These are phyloP conservation scores for Neolamprologus sp. DNA, from an alignment of 2,113 vertebrate genomes.

Conservation along the genomic window DNA sequence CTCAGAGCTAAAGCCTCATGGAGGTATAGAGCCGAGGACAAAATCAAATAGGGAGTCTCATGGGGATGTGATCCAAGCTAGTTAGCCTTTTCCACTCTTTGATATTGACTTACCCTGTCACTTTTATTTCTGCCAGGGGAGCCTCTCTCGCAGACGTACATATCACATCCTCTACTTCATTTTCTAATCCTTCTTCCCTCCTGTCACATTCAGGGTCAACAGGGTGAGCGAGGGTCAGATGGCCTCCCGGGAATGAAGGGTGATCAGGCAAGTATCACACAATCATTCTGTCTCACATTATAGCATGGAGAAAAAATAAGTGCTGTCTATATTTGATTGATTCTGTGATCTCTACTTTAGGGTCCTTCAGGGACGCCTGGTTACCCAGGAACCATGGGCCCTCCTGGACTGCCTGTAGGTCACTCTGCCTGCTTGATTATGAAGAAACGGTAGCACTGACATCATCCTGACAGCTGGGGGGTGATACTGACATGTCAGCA, in stretches of 20 bases:
- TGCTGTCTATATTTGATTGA: background rate
- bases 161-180: background rate
- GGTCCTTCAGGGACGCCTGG: conserved; percentile 83
- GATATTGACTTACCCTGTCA: conserved; percentile 15
- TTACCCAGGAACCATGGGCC: conserved; percentile 84
- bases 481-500: background rate
- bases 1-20: background rate
- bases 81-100: conserved; percentile 1
- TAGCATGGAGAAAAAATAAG: background rate
- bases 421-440: background rate
- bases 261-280: conserved; percentile 77
- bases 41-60: background rate
- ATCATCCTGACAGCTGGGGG: background rate
- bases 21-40: background rate
- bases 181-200: conserved; percentile 8
- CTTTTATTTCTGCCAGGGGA: conserved; percentile 1
- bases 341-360: conserved; percentile 58
- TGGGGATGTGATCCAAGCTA: background rate
- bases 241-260: conserved; percentile 83
- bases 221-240: conserved; percentile 79
- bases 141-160: background rate
- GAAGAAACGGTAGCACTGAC: background rate
- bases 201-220: conserved; percentile 79
- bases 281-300: background rate
- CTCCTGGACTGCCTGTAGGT: conserved; percentile 87